Percentiles rank a stretch among this genome's conserved stretches.
These are phyloP conservation scores for Mesembrinibis cayennensis DNA, from an alignment of 2,113 vertebrate species.

Conservation along the genomic window DNA sequence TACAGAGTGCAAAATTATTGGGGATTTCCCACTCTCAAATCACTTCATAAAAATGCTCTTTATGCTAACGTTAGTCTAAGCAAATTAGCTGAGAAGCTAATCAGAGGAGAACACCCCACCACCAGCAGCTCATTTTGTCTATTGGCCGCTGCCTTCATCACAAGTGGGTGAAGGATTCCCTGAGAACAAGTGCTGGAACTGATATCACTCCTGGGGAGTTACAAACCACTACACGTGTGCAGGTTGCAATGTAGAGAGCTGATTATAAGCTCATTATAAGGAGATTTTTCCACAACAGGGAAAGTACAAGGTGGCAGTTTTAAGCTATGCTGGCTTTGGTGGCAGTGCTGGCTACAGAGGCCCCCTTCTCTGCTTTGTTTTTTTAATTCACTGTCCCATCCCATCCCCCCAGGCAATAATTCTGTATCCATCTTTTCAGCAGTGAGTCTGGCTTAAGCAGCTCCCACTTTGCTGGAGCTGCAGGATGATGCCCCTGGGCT, in stretches of 20 bases:
- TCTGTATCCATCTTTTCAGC: not conserved
- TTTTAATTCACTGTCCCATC: not conserved
- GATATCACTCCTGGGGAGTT: not conserved
- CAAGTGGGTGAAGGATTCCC: not conserved
- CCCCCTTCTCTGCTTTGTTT: not conserved
- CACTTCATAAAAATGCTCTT: constrained; percentile 29
- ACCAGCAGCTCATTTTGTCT: not conserved
- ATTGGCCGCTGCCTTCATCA: not conserved
- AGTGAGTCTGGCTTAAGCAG: not conserved
- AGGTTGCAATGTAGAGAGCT: not conserved
- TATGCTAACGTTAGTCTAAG: not conserved
- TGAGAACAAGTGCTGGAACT: not conserved
- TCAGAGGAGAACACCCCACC: not conserved
- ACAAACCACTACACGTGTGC: not conserved
- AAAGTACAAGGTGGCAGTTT: not conserved
- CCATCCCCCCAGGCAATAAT: not conserved
- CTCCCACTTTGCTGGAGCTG: not conserved
- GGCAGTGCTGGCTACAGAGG: not conserved
- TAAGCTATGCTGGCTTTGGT: not conserved
- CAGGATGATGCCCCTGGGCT: not conserved
- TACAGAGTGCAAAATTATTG: constrained; percentile 18
- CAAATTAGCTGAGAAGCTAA: not conserved
- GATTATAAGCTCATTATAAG: not conserved
- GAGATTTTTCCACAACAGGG: not conserved
- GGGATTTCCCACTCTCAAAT: constrained; percentile 40